These are phyloP conservation scores for Oriolus oriolus DNA, from an alignment of 2,113 vertebrate species.

Conservation along the genomic window DNA sequence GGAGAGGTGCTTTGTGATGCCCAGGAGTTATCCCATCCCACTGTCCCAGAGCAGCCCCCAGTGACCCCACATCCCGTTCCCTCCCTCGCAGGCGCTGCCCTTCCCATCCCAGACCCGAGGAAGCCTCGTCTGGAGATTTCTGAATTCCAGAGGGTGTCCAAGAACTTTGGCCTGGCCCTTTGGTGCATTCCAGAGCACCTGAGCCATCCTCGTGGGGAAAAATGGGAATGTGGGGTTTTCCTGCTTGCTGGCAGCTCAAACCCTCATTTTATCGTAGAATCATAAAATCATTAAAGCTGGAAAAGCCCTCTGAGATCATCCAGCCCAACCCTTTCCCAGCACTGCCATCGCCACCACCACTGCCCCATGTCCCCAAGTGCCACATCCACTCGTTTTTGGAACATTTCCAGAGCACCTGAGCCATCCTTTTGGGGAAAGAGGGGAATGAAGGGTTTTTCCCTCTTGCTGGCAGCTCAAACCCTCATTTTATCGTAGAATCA, in stretches of 20 bases:
- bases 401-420: background rate
- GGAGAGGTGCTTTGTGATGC: background rate
- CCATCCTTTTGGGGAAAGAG: background rate
- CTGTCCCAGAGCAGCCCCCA: background rate
- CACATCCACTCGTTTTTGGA: background rate
- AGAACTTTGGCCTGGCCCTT: background rate
- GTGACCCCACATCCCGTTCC: rapidly evolving
- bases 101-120: background rate
- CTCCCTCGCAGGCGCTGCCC: background rate
- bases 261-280: rapidly evolving
- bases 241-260: background rate
- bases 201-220: background rate
- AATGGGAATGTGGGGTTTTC: rapidly evolving
- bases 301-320: background rate
- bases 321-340: background rate
- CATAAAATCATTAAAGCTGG: background rate
- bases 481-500: background rate
- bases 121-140: background rate
- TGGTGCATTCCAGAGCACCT: background rate
- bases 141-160: background rate
- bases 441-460: background rate
- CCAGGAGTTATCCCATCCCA: background rate
- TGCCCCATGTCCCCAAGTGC: background rate
- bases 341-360: background rate
- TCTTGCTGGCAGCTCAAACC: background rate